Base-by-base conservation (phyloP, 2,888 invertebrate genomes). In the Napeogenes inachia region DNA sequence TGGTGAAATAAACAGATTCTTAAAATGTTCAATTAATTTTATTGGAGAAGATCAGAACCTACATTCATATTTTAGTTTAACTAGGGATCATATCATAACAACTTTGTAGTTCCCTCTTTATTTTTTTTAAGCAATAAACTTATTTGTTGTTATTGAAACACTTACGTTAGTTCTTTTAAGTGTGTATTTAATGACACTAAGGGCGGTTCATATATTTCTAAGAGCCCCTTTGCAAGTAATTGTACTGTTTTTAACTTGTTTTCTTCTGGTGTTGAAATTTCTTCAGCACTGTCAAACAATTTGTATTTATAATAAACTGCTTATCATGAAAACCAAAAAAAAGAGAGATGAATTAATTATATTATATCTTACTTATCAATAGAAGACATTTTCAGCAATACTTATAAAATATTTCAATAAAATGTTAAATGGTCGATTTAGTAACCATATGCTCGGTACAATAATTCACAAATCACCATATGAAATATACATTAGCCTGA, bases 141-240 rank as follows among this genome's bases (percentile, higher is more conserved):
- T 57, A 35, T 35, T 57, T 6, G n/a, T 45, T 30, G 13, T 21
- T 6, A 50, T 21, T 21, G n/a, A 3, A 33, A 12, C 10, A 79
- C 89, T 86, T 73, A 91, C 91, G 85, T 90, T 71, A 91, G 74
- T 69, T 91, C 91, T 66, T 85, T 87, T 55, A 91, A 73, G 78
- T 88, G 89, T 6, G 87, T 86, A 57, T 87, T 87, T 64, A 91
- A 87, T 2, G 89, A 88, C 0, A 82, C 80, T 46, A 91, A 70
- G 2, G 91, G 90, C 8, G 90, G 88, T 71, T 90, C 88, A 65
- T 90, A 91, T 47, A 87, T 66, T 64, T 89, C 88, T 71, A 91
- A 70, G 10, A 91, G 69, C 21, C 91, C 91, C 71, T 88, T 87
- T 1, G 89, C 81, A 55, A 91, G 69, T 8, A 82, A 71, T 64